phyloP scores from a whole-genome alignment of 2,113 vertebrate species.

The Elanus axillaris region DNA sequence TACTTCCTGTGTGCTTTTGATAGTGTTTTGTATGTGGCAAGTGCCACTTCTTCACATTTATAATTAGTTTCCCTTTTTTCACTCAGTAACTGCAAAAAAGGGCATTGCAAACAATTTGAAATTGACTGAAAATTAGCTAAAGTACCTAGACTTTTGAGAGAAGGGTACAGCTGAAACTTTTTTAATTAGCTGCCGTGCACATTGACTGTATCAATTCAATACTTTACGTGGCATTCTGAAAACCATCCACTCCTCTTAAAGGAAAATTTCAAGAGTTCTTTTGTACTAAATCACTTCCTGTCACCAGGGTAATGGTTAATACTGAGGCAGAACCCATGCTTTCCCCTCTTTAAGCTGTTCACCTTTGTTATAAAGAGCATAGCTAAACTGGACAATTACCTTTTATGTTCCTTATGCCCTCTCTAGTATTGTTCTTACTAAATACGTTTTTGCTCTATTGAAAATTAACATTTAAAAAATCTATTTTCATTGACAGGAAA shows the following conservation, averaged over 20 bases:
- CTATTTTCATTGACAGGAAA: not conserved
- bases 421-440: not conserved
- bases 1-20: not conserved
- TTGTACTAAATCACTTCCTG: not conserved
- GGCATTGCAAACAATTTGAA: not conserved
- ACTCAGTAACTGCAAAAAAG: not conserved
- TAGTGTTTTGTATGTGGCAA: not conserved
- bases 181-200: not conserved
- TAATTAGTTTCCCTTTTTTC: not conserved
- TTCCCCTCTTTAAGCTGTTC: not conserved
- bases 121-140: not conserved
- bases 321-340: fast-evolving
- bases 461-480: not conserved
- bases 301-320: not conserved
- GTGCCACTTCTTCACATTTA: not conserved
- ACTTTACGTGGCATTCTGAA: not conserved
- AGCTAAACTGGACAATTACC: not conserved
- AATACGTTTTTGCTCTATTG: not conserved
- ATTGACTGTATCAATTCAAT: not conserved
- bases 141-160: not conserved
- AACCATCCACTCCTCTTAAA: not conserved
- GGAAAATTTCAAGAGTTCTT: not conserved
- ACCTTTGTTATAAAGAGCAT: not conserved
- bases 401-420: not conserved
- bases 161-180: not conserved